Base-by-base conservation (phyloP, 2,888 invertebrate species). In the Caenorhabditis macrosperma region DNA sequence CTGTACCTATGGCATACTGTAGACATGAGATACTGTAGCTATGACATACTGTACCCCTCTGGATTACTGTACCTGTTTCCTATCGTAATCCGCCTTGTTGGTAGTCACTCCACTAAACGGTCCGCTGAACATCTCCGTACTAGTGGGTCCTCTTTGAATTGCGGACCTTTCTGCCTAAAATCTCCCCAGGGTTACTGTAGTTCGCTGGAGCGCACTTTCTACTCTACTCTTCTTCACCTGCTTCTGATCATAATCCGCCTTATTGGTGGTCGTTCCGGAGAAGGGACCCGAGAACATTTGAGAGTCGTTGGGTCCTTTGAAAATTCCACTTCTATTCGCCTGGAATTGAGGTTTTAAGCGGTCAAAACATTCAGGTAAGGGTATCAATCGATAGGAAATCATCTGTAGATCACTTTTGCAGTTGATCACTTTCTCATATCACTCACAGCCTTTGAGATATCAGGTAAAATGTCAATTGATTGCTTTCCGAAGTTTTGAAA, bases 21-120 rank as follows among this genome's bases (percentile, higher is more conserved):
- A n/a, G n/a, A n/a, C n/a, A n/a, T n/a, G n/a, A n/a, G n/a, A n/a
- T n/a, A n/a, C n/a, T n/a, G n/a, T n/a, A n/a, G n/a, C n/a, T n/a
- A n/a, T n/a, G n/a, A n/a, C n/a, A n/a, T n/a, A n/a, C n/a, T n/a
- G n/a, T n/a, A n/a, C n/a, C n/a, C n/a, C n/a, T n/a, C n/a, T n/a
- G n/a, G n/a, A n/a, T n/a, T n/a, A n/a, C n/a, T n/a, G n/a, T n/a
- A 63, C 77, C 72, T 72, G 52, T 61, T 71, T 81, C 15, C 44
- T 44, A n/a, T 69, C 59, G 24, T 24, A 78, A 54, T 78, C 77
- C 17, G 71, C 44, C 50, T 52, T 60, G 24, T 76, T 76, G 9
- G 77, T 77, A 0, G 78, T 71, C 0, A 60, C 60, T 17, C 54
- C 71, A 41, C 60, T 41, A n/a, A 79, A 79, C n/a, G 67, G 68